Evolutionary conservation across 2,888 invertebrate genomes (phyloP).

Genomic region (Tinea trinotella): DNA sequence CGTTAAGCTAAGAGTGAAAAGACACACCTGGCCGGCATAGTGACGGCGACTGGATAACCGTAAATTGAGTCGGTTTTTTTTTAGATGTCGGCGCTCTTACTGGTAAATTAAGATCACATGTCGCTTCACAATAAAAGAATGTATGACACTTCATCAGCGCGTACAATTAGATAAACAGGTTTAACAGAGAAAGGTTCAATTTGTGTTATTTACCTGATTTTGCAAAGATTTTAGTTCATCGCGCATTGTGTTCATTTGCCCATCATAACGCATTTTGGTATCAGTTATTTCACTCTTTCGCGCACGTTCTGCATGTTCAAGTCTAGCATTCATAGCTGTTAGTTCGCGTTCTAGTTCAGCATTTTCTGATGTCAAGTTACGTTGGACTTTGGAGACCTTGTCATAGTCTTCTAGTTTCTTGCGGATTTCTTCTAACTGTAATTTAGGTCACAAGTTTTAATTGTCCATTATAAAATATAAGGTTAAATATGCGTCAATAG

Average conservation of each 20-base stretch:
- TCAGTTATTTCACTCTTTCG: conserved; percentile 85
- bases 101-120: too few relatives aligned
- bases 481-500: too few relatives aligned
- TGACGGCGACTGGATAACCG: too few relatives aligned
- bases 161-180: too few relatives aligned
- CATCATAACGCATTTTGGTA: conserved; percentile 87
- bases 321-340: conserved; percentile 75
- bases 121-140: too few relatives aligned
- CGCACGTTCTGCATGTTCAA: conserved; percentile 78
- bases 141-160: too few relatives aligned
- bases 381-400: conserved; percentile 86
- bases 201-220: conserved; percentile 73
- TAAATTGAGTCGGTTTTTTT: too few relatives aligned
- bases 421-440: conserved; percentile 82
- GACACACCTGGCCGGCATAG: too few relatives aligned
- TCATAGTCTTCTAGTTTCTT: conserved; percentile 89
- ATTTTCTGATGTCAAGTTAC: conserved; percentile 83
- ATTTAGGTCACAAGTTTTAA: conserved; percentile 18
- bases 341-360: conserved; percentile 83
- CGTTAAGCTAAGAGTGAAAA: too few relatives aligned
- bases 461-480: too few relatives aligned
- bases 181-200: too few relatives aligned
- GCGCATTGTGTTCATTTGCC: conserved; percentile 83
- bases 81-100: too few relatives aligned
- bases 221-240: conserved; percentile 89